phyloP scores from a whole-genome alignment of 2,797 vertebrate species.

The Silurus lanzhouensis region DNA sequence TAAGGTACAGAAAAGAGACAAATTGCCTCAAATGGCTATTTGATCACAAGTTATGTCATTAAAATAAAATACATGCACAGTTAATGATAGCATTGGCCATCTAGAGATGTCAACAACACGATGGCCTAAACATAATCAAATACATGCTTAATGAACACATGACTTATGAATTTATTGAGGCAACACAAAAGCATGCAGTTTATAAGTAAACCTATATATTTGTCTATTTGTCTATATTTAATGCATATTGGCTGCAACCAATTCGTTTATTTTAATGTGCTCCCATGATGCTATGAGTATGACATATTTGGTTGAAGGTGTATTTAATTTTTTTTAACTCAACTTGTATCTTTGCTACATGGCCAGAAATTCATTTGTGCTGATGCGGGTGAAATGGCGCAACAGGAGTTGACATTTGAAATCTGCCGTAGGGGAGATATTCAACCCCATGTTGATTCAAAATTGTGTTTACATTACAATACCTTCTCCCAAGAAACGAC shows the following conservation, averaged over 20 bases:
- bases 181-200: not conserved
- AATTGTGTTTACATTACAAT: constrained; percentile 14
- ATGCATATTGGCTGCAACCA: too few relatives aligned
- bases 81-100: not conserved
- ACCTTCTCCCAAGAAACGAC: not conserved
- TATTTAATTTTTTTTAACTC: not conserved
- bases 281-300: not conserved
- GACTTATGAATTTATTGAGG: too few relatives aligned
- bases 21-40: not conserved
- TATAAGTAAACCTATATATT: not conserved
- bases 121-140: not conserved
- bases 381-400: constrained; percentile 12
- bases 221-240: not conserved
- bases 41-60: not conserved
- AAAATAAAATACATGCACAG: not conserved
- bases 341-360: not conserved
- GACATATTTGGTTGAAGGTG: too few relatives aligned
- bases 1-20: not conserved
- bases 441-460: not conserved
- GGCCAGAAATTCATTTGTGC: not conserved
- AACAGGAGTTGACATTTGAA: constrained; percentile 12
- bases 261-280: too few relatives aligned
- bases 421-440: not conserved
- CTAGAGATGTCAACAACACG: not conserved
- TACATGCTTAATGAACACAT: not conserved